Evolutionary conservation across 2,797 vertebrate genomes (phyloP), one percentile per base, ranked within the genome.

Genomic region (Scolopax bukidnonensis): DNA sequence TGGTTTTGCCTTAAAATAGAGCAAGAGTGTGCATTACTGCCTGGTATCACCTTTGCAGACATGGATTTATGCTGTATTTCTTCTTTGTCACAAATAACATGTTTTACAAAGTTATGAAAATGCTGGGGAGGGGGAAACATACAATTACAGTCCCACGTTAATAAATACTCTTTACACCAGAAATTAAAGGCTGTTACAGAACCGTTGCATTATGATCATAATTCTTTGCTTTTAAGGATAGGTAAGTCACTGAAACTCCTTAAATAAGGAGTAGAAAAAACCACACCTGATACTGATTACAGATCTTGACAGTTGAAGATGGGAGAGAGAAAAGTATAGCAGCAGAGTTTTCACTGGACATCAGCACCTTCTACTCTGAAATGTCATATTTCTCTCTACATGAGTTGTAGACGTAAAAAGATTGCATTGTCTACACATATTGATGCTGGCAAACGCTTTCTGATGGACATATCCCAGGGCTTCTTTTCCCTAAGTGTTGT

Each of bases 171-270:
- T 92, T 75, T 77, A 30, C 33, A 43, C 18, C 17, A 75, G 15
- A 67, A 81, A 65, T 87, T 45, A 60, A 15, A 43, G 33, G 73
- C 28, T 32, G 11, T 75, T 87, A 27, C 30, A 88, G 40, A 89
- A 38, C 8, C 56, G 11, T 90, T 80, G 24, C 19, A 50, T 56
- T 88, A 43, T 36, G 16, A 21, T 61, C 38, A 11, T 9, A 63
- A 76, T 63, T 84, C 12, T 60, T 78, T 59, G 12, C 30, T 86
- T 94, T 94, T 80, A 70, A 48, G 41, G 14, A 48, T 45, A 61
- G 50, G 40, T 68, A 71, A 77, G 54, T 79, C 43, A 50, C 70
- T 82, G 77, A 90, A 90, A 73, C 43, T 91, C 53, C 33, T 86
- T 59, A 70, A 36, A 43, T 30, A 75, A 86, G 57, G 47, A 91